phyloP scores from a whole-genome alignment of 2,888 invertebrate genomes.

The Alsophila aescularia region DNA sequence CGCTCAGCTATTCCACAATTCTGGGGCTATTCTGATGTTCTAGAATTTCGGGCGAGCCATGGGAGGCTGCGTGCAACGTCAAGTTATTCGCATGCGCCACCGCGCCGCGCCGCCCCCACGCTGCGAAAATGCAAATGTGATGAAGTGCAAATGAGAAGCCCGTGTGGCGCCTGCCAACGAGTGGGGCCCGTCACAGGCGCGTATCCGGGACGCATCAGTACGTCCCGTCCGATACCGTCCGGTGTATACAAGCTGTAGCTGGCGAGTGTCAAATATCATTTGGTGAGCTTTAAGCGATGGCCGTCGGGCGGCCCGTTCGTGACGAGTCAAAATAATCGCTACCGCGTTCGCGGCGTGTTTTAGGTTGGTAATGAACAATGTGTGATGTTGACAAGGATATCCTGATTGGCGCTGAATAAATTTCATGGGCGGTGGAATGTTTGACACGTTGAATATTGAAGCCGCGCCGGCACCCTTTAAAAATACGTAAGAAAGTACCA shows the following conservation, averaged over 20 bases:
- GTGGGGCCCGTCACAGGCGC: conserved; percentile 15
- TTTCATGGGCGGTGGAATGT: conserved; percentile 11
- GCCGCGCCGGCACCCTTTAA: not conserved
- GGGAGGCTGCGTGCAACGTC: not conserved
- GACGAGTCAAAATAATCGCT: conserved; percentile 17
- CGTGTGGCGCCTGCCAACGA: conserved; percentile 49
- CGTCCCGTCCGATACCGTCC: conserved; percentile 48
- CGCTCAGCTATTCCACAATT: not conserved
- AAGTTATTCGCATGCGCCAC: conserved; percentile 21
- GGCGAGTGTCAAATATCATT: conserved; percentile 43
- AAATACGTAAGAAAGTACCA: not conserved
- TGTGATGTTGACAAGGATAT: conserved; percentile 25
- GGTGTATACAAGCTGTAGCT: conserved; percentile 46
- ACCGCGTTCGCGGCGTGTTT: conserved; percentile 22
- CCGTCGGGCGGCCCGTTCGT: conserved; percentile 21
- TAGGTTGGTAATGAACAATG: conserved; percentile 22
- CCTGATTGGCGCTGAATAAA: conserved; percentile 24
- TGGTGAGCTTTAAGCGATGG: conserved; percentile 21
- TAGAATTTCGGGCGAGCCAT: not conserved
- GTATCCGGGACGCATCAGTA: conserved; percentile 56
- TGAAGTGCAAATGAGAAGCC: conserved; percentile 58
- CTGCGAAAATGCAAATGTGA: conserved; percentile 61
- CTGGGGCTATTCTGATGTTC: not conserved
- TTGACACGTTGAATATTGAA: conserved; percentile 15
- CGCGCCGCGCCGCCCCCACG: conserved; percentile 52